These are phyloP conservation scores for Pangasius macronema DNA, from an alignment of 2,797 vertebrate genomes.

Conservation along the genomic window DNA sequence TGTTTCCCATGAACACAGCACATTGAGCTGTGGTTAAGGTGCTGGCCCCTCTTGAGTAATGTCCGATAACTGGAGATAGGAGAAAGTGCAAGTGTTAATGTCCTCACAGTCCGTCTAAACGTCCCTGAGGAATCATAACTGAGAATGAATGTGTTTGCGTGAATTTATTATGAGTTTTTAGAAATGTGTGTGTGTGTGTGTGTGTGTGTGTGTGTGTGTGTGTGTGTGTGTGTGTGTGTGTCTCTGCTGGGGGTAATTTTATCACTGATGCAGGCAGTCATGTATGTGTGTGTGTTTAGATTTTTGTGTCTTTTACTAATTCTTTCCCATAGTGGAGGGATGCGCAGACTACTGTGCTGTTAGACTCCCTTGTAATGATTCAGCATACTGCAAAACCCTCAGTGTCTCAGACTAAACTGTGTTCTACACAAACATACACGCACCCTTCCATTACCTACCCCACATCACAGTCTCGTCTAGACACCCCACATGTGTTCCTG, in stretches of 20 bases:
- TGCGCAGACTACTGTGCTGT: constrained; percentile 30
- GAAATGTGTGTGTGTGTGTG: constrained; percentile 26
- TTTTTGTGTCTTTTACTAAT: constrained; percentile 14
- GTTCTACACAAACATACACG: constrained; percentile 44
- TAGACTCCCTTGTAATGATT: constrained; percentile 47
- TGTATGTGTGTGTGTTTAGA: constrained; percentile 27
- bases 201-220: constrained; percentile 14
- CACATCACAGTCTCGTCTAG: constrained; percentile 54
- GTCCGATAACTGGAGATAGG: constrained; percentile 46
- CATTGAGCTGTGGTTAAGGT: not conserved
- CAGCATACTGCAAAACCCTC: constrained; percentile 44
- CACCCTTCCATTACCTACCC: constrained; percentile 49
- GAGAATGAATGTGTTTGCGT: constrained; percentile 31
- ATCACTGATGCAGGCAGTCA: not conserved
- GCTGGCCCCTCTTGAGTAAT: constrained; percentile 36
- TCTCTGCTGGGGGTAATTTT: constrained; percentile 14
- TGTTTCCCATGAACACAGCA: not conserved
- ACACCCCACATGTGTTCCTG: constrained; percentile 50
- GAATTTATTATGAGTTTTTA: constrained; percentile 12
- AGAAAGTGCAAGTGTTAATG: constrained; percentile 47
- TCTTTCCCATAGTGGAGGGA: constrained; percentile 29
- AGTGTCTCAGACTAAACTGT: constrained; percentile 55
- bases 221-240: not conserved
- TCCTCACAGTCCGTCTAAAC: constrained; percentile 37
- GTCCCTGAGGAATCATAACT: constrained; percentile 32